Percentiles rank a stretch among this genome's conserved stretches.
Evolutionary conservation across 1,140 invertebrate genomes (phyloP).

Genomic region (Ceratosolen fusciceps): DNA sequence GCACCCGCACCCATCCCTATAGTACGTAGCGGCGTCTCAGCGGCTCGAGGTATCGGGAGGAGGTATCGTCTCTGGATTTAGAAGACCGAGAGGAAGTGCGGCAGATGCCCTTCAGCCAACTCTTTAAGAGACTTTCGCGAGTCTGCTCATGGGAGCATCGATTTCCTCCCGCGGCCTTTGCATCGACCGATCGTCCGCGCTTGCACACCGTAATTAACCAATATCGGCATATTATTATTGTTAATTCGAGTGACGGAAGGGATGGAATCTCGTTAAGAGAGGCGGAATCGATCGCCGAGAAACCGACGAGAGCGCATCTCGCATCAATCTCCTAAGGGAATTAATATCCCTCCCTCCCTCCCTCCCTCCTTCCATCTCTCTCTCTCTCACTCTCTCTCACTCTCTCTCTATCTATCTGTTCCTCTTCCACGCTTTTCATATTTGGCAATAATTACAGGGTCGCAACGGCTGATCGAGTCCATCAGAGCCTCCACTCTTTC

Average conservation of each 20-base stretch:
- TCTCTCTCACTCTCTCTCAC: slow-evolving; percentile 52
- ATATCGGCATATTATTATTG: slow-evolving; percentile 65
- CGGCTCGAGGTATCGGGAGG: too few relatives aligned
- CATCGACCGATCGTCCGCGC: background rate
- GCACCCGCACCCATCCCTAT: too few relatives aligned
- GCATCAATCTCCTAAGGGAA: slow-evolving; percentile 50
- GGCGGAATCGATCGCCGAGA: slow-evolving; percentile 58
- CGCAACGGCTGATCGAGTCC: slow-evolving; percentile 39
- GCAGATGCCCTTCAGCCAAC: background rate
- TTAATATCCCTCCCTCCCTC: slow-evolving; percentile 49
- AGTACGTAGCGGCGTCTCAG: too few relatives aligned
- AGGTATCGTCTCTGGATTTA: background rate
- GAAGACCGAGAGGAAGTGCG: slow-evolving; percentile 15
- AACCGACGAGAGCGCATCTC: slow-evolving; percentile 30
- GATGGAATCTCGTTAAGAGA: slow-evolving; percentile 65
- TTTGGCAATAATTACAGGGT: slow-evolving; percentile 69
- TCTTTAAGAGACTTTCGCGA: background rate
- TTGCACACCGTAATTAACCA: slow-evolving; percentile 59
- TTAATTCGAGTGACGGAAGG: slow-evolving; percentile 62
- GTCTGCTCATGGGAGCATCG: background rate
- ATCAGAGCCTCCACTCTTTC: slow-evolving; percentile 2
- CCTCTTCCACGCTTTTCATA: slow-evolving; percentile 65
- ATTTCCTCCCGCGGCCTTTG: slow-evolving; percentile 26
- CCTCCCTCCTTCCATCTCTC: too few relatives aligned
- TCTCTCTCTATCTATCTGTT: slow-evolving; percentile 43